A percentile compares a stretch with the other conserved stretches of the same genome.
Evolutionary conservation across 1,140 invertebrate species (phyloP).

Genomic region (Thaumatotibia leucotreta): DNA sequence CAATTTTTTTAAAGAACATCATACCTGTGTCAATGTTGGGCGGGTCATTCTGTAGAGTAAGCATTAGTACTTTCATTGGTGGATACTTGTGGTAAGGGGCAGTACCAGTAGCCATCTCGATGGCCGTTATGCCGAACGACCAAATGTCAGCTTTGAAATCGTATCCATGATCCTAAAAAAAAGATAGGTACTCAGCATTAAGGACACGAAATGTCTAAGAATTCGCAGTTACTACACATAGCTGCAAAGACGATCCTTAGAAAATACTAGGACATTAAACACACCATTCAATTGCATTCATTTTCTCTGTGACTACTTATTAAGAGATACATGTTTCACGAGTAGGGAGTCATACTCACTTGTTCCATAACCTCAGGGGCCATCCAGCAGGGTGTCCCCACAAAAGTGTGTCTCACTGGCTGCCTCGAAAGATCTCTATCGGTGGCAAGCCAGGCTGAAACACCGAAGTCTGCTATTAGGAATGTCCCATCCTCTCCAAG

Average conservation of each 20-base stretch:
- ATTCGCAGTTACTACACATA: too few species aligned
- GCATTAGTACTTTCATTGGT: slow-evolving; percentile 99
- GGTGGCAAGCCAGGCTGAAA: slow-evolving; percentile 95
- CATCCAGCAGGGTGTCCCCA: slow-evolving; percentile 99
- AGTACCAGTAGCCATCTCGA: slow-evolving; percentile 98
- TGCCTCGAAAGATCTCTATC: slow-evolving; percentile 94
- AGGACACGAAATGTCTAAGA: too few species aligned
- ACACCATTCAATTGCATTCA: too few species aligned
- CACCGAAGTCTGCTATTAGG: slow-evolving; percentile 97
- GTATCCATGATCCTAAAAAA: slow-evolving; percentile 93
- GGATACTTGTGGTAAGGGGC: slow-evolving; percentile 99
- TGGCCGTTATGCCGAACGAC: slow-evolving; percentile 99
- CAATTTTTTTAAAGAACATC: too few species aligned
- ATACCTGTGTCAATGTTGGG: slow-evolving; percentile 94
- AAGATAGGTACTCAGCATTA: too few species aligned
- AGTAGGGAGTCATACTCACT: slow-evolving; percentile 61
- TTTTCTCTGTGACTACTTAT: too few species aligned
- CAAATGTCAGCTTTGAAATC: slow-evolving; percentile 99
- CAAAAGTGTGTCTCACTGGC: slow-evolving; percentile 97
- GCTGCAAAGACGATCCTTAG: too few species aligned
- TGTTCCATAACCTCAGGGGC: slow-evolving; percentile 99
- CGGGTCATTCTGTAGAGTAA: slow-evolving; percentile 98
- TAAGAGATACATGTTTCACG: too few species aligned
- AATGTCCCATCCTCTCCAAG: slow-evolving; percentile 98
- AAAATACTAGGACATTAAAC: too few species aligned